Evolutionary conservation across 2,888 invertebrate species (phyloP).

Genomic region (Neoscelio sp.): DNA sequence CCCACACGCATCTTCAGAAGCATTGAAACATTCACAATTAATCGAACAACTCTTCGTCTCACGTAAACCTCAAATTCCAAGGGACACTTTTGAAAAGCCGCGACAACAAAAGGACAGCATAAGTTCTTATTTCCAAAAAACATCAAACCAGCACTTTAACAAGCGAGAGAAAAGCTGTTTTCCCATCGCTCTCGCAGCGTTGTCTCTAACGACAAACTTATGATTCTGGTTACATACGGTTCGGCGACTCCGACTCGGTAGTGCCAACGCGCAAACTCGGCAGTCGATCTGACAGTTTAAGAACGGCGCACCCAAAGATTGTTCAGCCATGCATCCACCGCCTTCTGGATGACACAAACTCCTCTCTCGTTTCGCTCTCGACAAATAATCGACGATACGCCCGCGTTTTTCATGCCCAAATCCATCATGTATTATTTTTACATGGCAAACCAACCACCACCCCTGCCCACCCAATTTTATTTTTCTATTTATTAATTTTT

Average conservation of each 20-base stretch:
- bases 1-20: too few species aligned
- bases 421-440: constrained; percentile 43
- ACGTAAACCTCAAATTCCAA: constrained; percentile 59
- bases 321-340: constrained; percentile 74
- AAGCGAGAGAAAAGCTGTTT: constrained; percentile 33
- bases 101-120: constrained; percentile 44
- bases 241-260: constrained; percentile 81
- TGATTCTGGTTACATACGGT: constrained; percentile 80
- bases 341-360: constrained; percentile 76
- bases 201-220: constrained; percentile 61
- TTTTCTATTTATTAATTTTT: neutral
- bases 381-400: constrained; percentile 57
- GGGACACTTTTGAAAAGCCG: constrained; percentile 34
- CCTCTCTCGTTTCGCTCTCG: constrained; percentile 71
- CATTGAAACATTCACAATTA: too few species aligned
- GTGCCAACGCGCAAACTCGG: constrained; percentile 81
- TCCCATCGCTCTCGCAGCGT: constrained; percentile 45
- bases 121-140: constrained; percentile 26
- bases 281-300: constrained; percentile 80
- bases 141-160: too few species aligned
- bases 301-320: constrained; percentile 81
- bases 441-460: constrained; percentile 20
- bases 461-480: constrained; percentile 4
- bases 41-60: neutral
- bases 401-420: constrained; percentile 9